A percentile compares a stretch with the other conserved stretches of the same genome.
Conservation (phyloP, 2,888 invertebrate species). For the Aleiodes leptofemur region DNA sequence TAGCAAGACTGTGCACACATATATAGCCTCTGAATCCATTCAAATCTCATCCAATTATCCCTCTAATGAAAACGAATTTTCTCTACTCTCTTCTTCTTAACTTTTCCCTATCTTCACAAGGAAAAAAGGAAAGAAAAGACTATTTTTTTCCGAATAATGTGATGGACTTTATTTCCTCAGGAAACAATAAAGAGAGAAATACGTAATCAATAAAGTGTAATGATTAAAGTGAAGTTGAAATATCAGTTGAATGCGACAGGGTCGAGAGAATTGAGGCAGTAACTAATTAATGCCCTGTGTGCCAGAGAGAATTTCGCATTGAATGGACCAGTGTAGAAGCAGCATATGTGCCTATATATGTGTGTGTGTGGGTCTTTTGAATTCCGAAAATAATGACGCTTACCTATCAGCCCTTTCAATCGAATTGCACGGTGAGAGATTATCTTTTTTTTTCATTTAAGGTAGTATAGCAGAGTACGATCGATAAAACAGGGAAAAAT, state of each 20-base stretch:
- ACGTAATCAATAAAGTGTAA: too few species aligned
- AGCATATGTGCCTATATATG: not conserved
- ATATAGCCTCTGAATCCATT: slow-evolving; percentile 13
- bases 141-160: too few species aligned
- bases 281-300: not conserved
- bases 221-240: too few species aligned
- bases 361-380: slow-evolving; percentile 13
- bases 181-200: too few species aligned
- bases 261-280: too few species aligned
- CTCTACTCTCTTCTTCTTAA: not conserved
- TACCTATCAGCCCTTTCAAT: slow-evolving; percentile 19
- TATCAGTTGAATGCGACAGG: too few species aligned
- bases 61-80: slow-evolving; percentile 12
- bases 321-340: not conserved
- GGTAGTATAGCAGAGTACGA: too few species aligned
- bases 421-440: slow-evolving; percentile 1
- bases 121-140: too few species aligned
- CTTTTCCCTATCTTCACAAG: too few species aligned
- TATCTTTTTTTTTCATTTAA: slow-evolving; percentile 2
- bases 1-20: slow-evolving; percentile 40
- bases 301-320: not conserved
- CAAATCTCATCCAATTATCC: slow-evolving; percentile 8
- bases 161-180: too few species aligned
- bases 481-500: too few species aligned
- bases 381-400: slow-evolving; percentile 13